Conservation (phyloP, 1,140 invertebrate genomes). For the Gonatopus flavifemur region DNA sequence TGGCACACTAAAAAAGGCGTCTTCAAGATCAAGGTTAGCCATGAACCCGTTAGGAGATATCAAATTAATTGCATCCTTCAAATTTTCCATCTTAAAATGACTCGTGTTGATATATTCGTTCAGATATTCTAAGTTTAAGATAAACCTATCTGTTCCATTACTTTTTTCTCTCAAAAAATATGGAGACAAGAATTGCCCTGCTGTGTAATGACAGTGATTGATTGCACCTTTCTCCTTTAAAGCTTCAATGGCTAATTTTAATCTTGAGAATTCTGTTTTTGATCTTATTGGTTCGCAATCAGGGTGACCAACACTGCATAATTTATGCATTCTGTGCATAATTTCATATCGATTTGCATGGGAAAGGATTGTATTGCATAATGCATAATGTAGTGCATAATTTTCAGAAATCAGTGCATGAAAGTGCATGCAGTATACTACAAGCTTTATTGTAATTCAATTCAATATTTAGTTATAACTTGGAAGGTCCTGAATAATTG, state of each 20-base stretch:
- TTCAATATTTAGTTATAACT: no score
- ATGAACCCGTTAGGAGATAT: constrained; percentile 8
- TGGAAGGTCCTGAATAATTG: no score
- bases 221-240: constrained; percentile 11
- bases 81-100: constrained; percentile 23
- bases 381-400: no score
- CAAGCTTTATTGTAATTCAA: no score
- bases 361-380: no score
- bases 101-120: constrained; percentile 11
- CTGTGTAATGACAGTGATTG: constrained; percentile 9
- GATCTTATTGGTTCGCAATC: no score
- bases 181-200: constrained; percentile 32
- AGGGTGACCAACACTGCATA: no score
- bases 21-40: constrained; percentile 12
- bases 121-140: constrained; percentile 16
- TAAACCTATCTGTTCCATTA: constrained; percentile 39
- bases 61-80: constrained; percentile 10
- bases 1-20: constrained; percentile 18
- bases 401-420: no score
- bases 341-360: no score
- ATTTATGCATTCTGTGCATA: no score
- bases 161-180: constrained; percentile 32
- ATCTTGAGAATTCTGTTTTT: background rate
- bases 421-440: no score
- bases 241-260: background rate